Evolutionary conservation across 1,140 invertebrate genomes (phyloP).

Genomic region (Pseudomyrmex pallidus): DNA sequence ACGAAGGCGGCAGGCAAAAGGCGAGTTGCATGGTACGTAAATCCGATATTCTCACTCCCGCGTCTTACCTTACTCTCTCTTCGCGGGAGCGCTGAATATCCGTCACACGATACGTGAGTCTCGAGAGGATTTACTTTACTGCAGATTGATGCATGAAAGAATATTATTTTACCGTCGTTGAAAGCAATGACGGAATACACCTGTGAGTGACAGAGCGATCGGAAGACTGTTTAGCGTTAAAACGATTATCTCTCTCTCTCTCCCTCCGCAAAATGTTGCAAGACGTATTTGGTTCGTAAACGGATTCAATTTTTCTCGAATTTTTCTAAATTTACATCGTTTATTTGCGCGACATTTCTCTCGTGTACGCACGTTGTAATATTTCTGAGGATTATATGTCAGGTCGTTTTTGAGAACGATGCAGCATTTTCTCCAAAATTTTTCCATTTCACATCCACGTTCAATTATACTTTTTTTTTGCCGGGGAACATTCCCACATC

Average conservation of each 20-base stretch:
- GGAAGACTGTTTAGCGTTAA: slow-evolving; percentile 36
- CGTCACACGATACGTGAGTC: slow-evolving; percentile 74
- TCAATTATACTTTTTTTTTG: slow-evolving; percentile 69
- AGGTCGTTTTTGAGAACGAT: slow-evolving; percentile 36
- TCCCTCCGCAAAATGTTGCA: not conserved
- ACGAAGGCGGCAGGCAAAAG: slow-evolving; percentile 65
- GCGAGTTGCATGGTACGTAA: slow-evolving; percentile 76
- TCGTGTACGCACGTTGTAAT: not conserved
- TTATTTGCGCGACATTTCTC: not conserved
- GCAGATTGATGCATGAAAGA: slow-evolving; percentile 67
- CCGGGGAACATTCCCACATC: slow-evolving; percentile 49
- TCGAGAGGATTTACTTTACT: slow-evolving; percentile 73
- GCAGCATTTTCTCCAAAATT: slow-evolving; percentile 17
- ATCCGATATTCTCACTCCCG: slow-evolving; percentile 80
- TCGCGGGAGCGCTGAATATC: slow-evolving; percentile 75
- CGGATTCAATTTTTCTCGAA: not conserved
- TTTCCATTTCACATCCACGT: slow-evolving; percentile 53
- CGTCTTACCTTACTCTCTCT: slow-evolving; percentile 74
- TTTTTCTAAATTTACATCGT: not conserved
- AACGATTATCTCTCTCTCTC: not conserved
- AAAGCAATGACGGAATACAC: slow-evolving; percentile 22
- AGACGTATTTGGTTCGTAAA: not conserved
- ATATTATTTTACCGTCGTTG: slow-evolving; percentile 65
- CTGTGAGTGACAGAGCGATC: slow-evolving; percentile 29
- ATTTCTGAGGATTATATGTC: slow-evolving; percentile 11